These are phyloP conservation scores for Hydra vulgaris DNA, from an alignment of 30 jellyfish, hydroid and myxozoan genomes.

Conservation along the genomic window DNA sequence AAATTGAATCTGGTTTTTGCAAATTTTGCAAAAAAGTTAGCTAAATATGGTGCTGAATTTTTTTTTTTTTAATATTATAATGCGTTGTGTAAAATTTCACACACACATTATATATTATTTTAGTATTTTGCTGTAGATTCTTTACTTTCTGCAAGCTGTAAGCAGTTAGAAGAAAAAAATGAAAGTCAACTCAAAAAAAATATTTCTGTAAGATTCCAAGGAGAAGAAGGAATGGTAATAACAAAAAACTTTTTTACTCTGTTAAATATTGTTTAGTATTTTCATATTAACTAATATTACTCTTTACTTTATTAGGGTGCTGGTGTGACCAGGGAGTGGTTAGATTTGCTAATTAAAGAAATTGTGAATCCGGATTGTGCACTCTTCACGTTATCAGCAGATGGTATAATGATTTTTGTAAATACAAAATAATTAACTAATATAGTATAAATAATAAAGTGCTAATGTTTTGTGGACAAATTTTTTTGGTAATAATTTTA, in stretches of 20 bases:
- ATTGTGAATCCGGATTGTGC: conserved; percentile 89
- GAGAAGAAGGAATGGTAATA: conserved; percentile 83
- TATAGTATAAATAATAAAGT: too few relatives aligned
- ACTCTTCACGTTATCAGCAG: conserved; percentile 76
- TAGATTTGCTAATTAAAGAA: conserved; percentile 79
- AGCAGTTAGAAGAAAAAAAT: conserved; percentile 26
- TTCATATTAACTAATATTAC: too few relatives aligned
- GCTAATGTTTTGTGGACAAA: too few relatives aligned
- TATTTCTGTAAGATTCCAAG: conserved; percentile 57
- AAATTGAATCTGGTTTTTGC: too few relatives aligned
- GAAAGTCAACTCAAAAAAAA: conserved; percentile 31
- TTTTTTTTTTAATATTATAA: too few relatives aligned
- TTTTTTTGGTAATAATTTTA: too few relatives aligned
- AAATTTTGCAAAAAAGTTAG: too few relatives aligned
- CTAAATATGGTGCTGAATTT: too few relatives aligned
- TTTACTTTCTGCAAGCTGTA: conserved; percentile 63
- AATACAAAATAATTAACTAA: neutral
- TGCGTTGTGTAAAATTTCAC: too few relatives aligned
- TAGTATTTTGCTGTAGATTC: conserved; percentile 27
- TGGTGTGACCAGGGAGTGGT: conserved; percentile 92
- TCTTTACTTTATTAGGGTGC: conserved; percentile 41
- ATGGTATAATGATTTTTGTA: too few relatives aligned
- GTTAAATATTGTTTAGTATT: too few relatives aligned
- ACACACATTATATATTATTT: too few relatives aligned
- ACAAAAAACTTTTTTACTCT: neutral